Conservation (phyloP, 2,888 invertebrate species). For the Linnaemya tessellans region DNA sequence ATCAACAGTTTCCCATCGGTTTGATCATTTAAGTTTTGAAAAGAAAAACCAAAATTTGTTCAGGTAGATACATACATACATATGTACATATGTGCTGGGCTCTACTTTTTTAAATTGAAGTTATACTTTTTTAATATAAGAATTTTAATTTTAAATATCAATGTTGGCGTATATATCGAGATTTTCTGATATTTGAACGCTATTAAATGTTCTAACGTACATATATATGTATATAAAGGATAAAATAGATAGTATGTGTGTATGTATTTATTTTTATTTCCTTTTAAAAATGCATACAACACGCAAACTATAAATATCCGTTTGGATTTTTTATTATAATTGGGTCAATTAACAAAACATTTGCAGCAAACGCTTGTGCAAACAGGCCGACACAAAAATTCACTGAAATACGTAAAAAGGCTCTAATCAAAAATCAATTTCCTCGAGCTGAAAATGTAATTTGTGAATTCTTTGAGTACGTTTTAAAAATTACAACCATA, state of each 20-base stretch:
- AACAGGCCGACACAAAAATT: background rate
- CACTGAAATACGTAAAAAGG: background rate
- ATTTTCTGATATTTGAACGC: too few relatives aligned
- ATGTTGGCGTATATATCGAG: too few relatives aligned
- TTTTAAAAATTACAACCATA: too few relatives aligned
- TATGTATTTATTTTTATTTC: background rate
- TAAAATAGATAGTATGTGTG: constrained; percentile 10
- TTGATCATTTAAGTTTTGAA: too few relatives aligned
- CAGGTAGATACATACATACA: background rate
- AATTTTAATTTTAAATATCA: too few relatives aligned
- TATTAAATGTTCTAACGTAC: too few relatives aligned
- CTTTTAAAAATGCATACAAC: constrained; percentile 12
- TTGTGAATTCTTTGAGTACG: background rate
- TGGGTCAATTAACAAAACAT: constrained; percentile 7
- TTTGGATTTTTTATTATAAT: constrained; percentile 20
- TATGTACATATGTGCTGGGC: background rate
- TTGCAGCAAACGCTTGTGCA: background rate
- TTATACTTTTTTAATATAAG: too few relatives aligned
- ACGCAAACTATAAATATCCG: constrained; percentile 47
- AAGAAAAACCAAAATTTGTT: too few relatives aligned
- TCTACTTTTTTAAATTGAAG: too few relatives aligned
- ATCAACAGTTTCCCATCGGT: too few relatives aligned
- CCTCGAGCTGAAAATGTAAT: background rate
- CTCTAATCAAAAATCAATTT: background rate
- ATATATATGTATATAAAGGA: background rate